These are phyloP conservation scores for Mythimna impura DNA, from an alignment of 2,888 invertebrate genomes.

Conservation along the genomic window DNA sequence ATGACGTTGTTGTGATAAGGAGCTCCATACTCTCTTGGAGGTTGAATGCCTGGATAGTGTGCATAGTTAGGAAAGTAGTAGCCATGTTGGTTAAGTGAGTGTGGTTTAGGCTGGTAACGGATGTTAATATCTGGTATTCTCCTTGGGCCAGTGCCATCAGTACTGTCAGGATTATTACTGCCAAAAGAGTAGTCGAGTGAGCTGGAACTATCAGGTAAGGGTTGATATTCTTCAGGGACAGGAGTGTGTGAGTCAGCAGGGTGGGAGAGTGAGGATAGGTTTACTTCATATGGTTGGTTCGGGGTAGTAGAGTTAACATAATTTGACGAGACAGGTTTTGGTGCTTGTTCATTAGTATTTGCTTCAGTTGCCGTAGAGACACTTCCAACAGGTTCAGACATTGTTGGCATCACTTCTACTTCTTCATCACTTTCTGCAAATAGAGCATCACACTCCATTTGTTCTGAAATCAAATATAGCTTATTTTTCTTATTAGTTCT, in stretches of 20 bases:
- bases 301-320: constrained; percentile 83
- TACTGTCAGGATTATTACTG: constrained; percentile 72
- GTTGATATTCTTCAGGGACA: constrained; percentile 87
- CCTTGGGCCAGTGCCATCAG: constrained; percentile 69
- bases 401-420: constrained; percentile 84
- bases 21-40: constrained; percentile 73
- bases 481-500: neutral
- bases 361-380: constrained; percentile 58
- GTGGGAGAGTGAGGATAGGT: constrained; percentile 76
- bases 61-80: constrained; percentile 80
- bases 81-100: constrained; percentile 70
- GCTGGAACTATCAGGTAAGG: constrained; percentile 86
- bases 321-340: constrained; percentile 81
- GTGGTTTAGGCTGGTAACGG: constrained; percentile 85
- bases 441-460: constrained; percentile 92
- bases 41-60: constrained; percentile 72
- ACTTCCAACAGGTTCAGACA: constrained; percentile 66
- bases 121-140: constrained; percentile 79
- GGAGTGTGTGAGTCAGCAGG: constrained; percentile 83
- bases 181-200: constrained; percentile 79
- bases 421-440: constrained; percentile 92
- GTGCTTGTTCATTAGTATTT: constrained; percentile 67
- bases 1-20: constrained; percentile 80
- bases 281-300: constrained; percentile 78
- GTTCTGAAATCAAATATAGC: constrained; percentile 82